Evolutionary conservation across 2,888 invertebrate species (phyloP).

Genomic region (Kryphioiulus occultus): DNA sequence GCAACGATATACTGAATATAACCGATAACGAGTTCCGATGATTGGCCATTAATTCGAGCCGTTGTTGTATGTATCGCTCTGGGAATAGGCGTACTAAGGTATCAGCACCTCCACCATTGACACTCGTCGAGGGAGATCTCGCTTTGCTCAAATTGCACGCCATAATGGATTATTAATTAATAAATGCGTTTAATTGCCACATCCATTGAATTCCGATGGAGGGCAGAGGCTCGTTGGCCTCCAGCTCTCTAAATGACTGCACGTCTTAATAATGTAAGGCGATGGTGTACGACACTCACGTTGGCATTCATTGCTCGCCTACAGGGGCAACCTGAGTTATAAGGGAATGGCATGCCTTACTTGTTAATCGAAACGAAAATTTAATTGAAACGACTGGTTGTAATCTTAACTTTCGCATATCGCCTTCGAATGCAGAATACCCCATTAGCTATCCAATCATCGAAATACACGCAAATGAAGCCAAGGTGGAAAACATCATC

Average conservation of each 20-base stretch:
- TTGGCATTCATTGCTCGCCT: not conserved
- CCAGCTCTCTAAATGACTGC: too few species aligned
- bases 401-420: too few species aligned
- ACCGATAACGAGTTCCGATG: not conserved
- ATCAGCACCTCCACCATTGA: not conserved
- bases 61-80: not conserved
- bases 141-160: not conserved
- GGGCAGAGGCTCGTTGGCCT: not conserved
- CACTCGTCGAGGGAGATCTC: not conserved
- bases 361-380: not conserved
- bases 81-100: not conserved
- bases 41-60: constrained; percentile 8
- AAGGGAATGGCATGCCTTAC: not conserved
- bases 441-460: too few species aligned
- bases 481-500: too few species aligned
- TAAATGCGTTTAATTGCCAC: not conserved
- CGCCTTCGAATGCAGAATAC: too few species aligned
- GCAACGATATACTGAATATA: not conserved
- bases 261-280: too few species aligned
- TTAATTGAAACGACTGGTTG: not conserved
- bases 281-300: not conserved
- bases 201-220: not conserved
- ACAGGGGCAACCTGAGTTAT: not conserved
- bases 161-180: constrained; percentile 21
- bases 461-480: too few species aligned